phyloP scores from a whole-genome alignment of 23 tunicate species.

The Styela clava region DNA sequence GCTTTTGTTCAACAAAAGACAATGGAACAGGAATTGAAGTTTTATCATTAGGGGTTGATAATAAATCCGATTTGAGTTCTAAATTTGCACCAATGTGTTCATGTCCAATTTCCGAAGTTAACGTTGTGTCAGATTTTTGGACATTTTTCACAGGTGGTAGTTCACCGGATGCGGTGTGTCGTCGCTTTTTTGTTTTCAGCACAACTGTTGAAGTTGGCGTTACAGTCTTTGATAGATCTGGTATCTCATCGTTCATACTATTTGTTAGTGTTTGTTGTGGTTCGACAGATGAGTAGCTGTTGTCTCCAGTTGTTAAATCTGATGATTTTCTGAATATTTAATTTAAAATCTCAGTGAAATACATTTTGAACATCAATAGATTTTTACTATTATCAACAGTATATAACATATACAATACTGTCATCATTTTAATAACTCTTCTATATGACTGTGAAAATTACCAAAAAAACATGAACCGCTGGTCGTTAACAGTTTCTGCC shows the following conservation, averaged over 20 bases:
- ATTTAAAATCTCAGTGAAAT: too few species aligned
- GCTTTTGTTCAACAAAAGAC: conserved; percentile 53
- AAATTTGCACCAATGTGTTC: neutral
- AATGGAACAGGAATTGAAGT: conserved; percentile 57
- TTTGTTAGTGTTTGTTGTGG: neutral
- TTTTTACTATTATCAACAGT: too few species aligned
- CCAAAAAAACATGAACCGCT: too few species aligned
- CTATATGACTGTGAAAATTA: too few species aligned
- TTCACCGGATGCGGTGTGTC: neutral
- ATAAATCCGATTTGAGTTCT: neutral
- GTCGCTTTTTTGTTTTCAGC: neutral
- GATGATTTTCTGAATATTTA: neutral
- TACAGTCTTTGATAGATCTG: neutral
- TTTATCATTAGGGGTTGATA: neutral
- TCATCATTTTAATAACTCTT: too few species aligned
- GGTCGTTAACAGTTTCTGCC: too few species aligned
- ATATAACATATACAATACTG: too few species aligned
- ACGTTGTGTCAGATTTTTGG: neutral
- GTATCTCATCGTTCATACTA: neutral
- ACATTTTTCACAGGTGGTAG: neutral
- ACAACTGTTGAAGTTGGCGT: neutral
- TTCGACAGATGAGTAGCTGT: neutral
- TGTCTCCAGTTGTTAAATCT: neutral
- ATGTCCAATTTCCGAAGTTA: neutral
- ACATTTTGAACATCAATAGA: too few species aligned